Base-by-base conservation (phyloP, 2,113 vertebrate species). In the Capricornis sumatraensis region DNA sequence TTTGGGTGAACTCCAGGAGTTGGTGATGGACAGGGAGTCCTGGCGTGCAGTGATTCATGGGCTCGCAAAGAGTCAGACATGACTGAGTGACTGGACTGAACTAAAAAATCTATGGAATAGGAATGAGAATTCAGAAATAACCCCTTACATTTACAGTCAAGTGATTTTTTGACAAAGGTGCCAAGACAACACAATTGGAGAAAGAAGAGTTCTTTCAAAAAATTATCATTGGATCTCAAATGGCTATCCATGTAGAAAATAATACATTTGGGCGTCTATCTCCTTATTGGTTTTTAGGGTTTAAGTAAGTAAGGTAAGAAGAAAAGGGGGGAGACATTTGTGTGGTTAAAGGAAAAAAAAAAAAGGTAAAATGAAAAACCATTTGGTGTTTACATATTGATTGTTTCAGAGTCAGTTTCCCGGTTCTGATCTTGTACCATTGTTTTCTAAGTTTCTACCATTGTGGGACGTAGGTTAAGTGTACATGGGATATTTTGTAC, bases 21-120 rank as follows among this genome's bases (percentile, higher is more conserved):
- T 30, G 28, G 28, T 30, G 58, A 62, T 62, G 2, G 28, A 30
- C 28, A 62, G 28, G 58, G 58, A 30, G 2, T 28, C 6, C 13
- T 62, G 58, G 58, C 6, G 13, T 30, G 58, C 58, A 62, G 2
- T 6, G 0, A 30, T 30, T 62, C 58, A 62, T 3, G 58, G 28
- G 28, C 28, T 62, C 0, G 6, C 58, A 62, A 15, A 62, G 28
- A 62, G 13, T 62, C 0, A 0, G 58, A 30, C 58, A 30, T 0
- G 0, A 62, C 58, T 62, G 28, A 60, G 28, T 15, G 12, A 60
- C 58, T 60, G 58, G 15, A 62, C 58, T 62, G 28, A 62, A 62
- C 6, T 30, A 14, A 84, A 84, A 27, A 5, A n/a, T 89, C 50
- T 57, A 16, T 71, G 74, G 28, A 57, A 89, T 57, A 67, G 10